Base-by-base conservation (phyloP, 1,140 invertebrate genomes). In the Colletes gigas region DNA sequence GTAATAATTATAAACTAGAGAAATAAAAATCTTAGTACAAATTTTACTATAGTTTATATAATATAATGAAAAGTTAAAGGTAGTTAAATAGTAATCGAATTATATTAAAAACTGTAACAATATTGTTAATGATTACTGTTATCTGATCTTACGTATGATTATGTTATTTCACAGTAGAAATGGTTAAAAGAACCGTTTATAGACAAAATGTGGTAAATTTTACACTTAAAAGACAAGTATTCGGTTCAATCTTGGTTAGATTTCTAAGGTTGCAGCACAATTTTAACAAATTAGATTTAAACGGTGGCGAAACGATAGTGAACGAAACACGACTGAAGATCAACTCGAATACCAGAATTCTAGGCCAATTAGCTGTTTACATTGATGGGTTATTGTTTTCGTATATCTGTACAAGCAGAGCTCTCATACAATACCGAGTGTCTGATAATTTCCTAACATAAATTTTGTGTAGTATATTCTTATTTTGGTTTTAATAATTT, bases 351-450 rank as follows among this genome's bases (percentile, higher is more conserved):
- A 14, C 62, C 19, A 17, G 9, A 4, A 12, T 21, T 66, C 14
- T 4, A 14, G 12, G 4, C 7, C 0, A 17, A 12, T 44, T 41
- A 57, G 12, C 4, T 79, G 77, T 79, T 73, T 79, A 73, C 41
- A 50, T n/a, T 0, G 21, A 14, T 30, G 1, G 19, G 0, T 30
- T 17, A 52, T 55, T 72, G 54, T 14, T 52, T 14, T 10, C 1
- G 15, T n/a, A 1, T 72, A 19, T 15, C 5, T 4, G 8, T 52
- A 10, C 4, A 30, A 30, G 14, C 10, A 19, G 7, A 69, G 17
- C 5, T 59, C 0, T 63, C 14, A 14, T n/a, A 41, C 30, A 50
- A 41, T 50, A 76, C 21, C 15, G 44, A 4, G 17, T 52, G 66
- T n/a, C 8, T n/a, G 19, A 60, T 14, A 54, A 39, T 19, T 50